Base-by-base conservation (phyloP, 37 sponge, comb jelly and placozoan species). In the Bolinopsis microptera region DNA sequence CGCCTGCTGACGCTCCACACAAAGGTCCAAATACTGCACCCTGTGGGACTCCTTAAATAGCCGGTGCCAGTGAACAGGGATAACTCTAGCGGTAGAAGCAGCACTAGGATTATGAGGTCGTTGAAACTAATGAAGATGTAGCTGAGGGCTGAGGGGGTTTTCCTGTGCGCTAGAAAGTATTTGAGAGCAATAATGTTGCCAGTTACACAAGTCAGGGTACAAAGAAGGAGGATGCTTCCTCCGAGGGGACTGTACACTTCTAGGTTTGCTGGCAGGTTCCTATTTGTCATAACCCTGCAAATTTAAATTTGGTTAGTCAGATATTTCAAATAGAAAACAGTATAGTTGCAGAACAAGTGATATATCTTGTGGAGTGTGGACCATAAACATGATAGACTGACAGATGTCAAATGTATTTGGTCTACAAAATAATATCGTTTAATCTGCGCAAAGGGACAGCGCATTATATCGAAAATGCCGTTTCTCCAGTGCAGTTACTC, bases 121-220 rank as follows among this genome's bases (percentile, higher is more conserved):
- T 80, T 80, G 37, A 28, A 34, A 37, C 31, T 21, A 8, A 80
- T 24, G 37, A 80, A 33, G 35, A 80, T 80, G 82, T 80, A 80
- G 38, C 82, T 80, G 37, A 80, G 82, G 2, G 82, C 82, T 31
- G 82, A 80, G 37, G 82, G 21, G 9, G 35, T 80, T 35, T 35
- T 80, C 8, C 82, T 24, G 82, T 80, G 38, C 23, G 82, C 35
- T 2, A 80, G 82, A 30, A 80, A 80, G 82, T 80, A 80, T 1
- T 21, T 16, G 82, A 80, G 82, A 21, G 82, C 82, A 37, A 80
- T 13, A 37, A 35, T 80, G 82, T 80, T 80, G 37, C 82, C 82
- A 3, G 30, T 80, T 3, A 80, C 2, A 35, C 38, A 80, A 30
- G 30, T 80, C 2, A 35, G 38, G 82, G 38, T 35, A 36, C 21